phyloP scores from a whole-genome alignment of 2,888 invertebrate genomes.

The Epirrhoe alternata region DNA sequence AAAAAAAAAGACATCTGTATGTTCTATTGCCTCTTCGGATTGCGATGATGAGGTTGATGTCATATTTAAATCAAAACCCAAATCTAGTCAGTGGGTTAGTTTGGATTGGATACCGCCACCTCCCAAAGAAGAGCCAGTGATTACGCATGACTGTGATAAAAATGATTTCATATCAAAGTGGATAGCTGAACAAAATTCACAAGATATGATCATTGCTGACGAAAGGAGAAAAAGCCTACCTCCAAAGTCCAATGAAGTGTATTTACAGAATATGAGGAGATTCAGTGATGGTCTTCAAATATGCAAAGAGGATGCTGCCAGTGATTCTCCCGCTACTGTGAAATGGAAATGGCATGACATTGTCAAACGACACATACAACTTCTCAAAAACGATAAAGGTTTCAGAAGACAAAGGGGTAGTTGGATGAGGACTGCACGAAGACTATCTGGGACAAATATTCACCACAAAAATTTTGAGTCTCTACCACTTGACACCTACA shows the following conservation, averaged over 20 bases:
- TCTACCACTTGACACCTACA: slow-evolving; percentile 71
- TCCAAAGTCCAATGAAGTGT: slow-evolving; percentile 80
- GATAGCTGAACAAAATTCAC: slow-evolving; percentile 82
- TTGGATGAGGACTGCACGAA: slow-evolving; percentile 78
- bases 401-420: slow-evolving; percentile 78
- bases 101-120: slow-evolving; percentile 83
- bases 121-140: slow-evolving; percentile 82
- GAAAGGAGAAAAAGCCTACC: slow-evolving; percentile 81
- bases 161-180: slow-evolving; percentile 83
- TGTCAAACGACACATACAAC: slow-evolving; percentile 79
- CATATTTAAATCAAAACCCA: slow-evolving; percentile 84
- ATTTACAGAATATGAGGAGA: slow-evolving; percentile 80
- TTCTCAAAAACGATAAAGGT: slow-evolving; percentile 79
- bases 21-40: slow-evolving; percentile 83
- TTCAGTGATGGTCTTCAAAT: slow-evolving; percentile 82
- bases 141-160: slow-evolving; percentile 82
- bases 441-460: slow-evolving; percentile 71
- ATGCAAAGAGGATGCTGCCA: slow-evolving; percentile 82
- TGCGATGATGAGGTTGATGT: slow-evolving; percentile 83
- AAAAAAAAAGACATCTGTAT: slow-evolving; percentile 81
- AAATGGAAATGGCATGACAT: slow-evolving; percentile 84
- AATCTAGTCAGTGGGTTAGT: slow-evolving; percentile 85
- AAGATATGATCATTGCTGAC: slow-evolving; percentile 75
- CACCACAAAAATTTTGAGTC: slow-evolving; percentile 67
- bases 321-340: slow-evolving; percentile 80